Base-by-base conservation (phyloP, 2,113 vertebrate species). In the Istiophorus platypterus region DNA sequence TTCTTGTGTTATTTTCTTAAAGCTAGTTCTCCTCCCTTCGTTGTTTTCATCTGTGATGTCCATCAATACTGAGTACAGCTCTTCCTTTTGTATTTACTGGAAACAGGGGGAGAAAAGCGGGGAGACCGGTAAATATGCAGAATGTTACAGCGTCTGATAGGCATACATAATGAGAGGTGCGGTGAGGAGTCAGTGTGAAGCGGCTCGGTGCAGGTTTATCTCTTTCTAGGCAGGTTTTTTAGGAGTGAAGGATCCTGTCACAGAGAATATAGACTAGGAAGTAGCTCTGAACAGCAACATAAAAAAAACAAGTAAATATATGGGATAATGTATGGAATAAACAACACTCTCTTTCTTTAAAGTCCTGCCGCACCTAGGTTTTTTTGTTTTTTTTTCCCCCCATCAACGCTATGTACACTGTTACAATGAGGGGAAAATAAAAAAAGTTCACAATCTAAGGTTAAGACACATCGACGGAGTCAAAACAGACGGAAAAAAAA, bases 71-170 rank as follows among this genome's bases (percentile, higher is more conserved):
- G 91, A 93, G 91, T 90, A 86, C 90, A 90, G 91, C 89, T 93
- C 88, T 88, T 92, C 92, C 81, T 87, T 92, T 90, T 83, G 85
- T 93, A 93, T 94, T 95, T 95, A 95, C 95, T 95, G 89, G 76
- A 93, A 91, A 93, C 79, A 87, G 86, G 86, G 86, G 76, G 82
- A 93, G 84, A 92, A 14, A 93, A 85, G 90, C 3, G 61, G 72
- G 85, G 76, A 92, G 76, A 88, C 57, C 57, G 84, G 89, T 92
- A 78, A 93, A 79, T 89, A 88, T 57, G 70, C 83, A 79, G 83
- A 15, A 89, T 45, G 72, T 49, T 24, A 85, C 65, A n/a, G 72
- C 56, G 49, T 74, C 52, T 51, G 45, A 86, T 6, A 84, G 83
- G 51, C 71, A 86, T 69, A 75, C 68, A 89, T 57, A 84, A 72